Conservation (phyloP, 2,113 vertebrate species). For the Paracanthobrama guichenoti region DNA sequence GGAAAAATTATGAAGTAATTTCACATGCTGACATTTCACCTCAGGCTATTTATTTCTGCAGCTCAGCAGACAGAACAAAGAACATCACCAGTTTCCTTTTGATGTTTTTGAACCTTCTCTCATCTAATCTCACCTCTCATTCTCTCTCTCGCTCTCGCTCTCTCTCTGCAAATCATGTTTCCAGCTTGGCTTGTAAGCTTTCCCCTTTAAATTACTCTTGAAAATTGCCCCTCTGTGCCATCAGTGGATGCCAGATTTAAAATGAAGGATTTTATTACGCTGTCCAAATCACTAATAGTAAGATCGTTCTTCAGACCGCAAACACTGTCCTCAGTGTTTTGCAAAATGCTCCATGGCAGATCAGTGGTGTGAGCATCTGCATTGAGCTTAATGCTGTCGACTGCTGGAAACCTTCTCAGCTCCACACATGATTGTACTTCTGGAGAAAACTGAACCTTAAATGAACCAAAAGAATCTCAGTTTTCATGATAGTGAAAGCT, state of each 20-base stretch:
- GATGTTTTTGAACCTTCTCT: conserved; percentile 39
- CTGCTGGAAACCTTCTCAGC: not conserved
- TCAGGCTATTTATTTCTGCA: conserved; percentile 40
- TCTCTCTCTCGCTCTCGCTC: conserved; percentile 6
- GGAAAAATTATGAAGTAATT: conserved; percentile 7
- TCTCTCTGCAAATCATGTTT: not conserved
- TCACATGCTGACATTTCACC: conserved; percentile 40
- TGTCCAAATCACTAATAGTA: conserved; percentile 30
- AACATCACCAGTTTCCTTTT: conserved; percentile 40
- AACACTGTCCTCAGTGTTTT: conserved; percentile 11
- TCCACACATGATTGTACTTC: not conserved
- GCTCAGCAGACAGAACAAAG: conserved; percentile 45
- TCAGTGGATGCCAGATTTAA: conserved; percentile 26
- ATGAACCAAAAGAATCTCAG: not conserved
- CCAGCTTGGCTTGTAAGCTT: conserved; percentile 10
- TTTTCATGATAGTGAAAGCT: not conserved
- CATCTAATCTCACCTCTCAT: conserved; percentile 2
- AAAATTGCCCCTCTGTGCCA: conserved; percentile 27
- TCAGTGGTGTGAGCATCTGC: not conserved
- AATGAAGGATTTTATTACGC: conserved; percentile 20
- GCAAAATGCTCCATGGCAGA: not conserved
- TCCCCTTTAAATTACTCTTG: conserved; percentile 37
- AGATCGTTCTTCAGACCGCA: not conserved
- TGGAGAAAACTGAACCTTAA: not conserved
- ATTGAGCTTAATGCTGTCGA: not conserved